These are phyloP conservation scores for Rana temporaria DNA, from an alignment of 2,113 vertebrate genomes.

Conservation along the genomic window DNA sequence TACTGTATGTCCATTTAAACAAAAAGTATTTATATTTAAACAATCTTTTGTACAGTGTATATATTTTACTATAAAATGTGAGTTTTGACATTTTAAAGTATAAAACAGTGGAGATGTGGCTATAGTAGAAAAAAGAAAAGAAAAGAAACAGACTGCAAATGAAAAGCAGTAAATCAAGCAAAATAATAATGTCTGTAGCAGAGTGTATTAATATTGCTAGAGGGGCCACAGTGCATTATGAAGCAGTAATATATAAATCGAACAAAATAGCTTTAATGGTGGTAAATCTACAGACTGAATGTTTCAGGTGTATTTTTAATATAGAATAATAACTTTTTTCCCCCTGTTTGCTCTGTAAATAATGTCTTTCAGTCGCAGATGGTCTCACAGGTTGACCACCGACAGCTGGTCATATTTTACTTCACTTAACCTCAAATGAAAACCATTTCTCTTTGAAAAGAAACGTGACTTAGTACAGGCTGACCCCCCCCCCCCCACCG, in stretches of 20 bases:
- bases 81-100: background rate
- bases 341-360: slow-evolving; percentile 27
- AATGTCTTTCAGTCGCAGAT: slow-evolving; percentile 42
- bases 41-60: too few species aligned
- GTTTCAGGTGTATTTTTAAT: background rate
- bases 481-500: slow-evolving; percentile 5
- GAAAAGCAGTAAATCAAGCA: slow-evolving; percentile 32
- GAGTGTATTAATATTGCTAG: slow-evolving; percentile 27
- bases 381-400: slow-evolving; percentile 47
- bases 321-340: slow-evolving; percentile 7
- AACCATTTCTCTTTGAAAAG: slow-evolving; percentile 55
- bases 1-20: too few species aligned
- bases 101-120: background rate
- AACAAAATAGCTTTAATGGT: slow-evolving; percentile 5
- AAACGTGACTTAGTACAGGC: slow-evolving; percentile 61
- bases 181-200: slow-evolving; percentile 21
- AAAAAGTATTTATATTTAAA: too few species aligned
- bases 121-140: background rate
- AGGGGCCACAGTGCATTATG: slow-evolving; percentile 12
- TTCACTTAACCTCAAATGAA: slow-evolving; percentile 42
- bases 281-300: slow-evolving; percentile 15
- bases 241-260: slow-evolving; percentile 8
- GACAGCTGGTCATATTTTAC: slow-evolving; percentile 35
- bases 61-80: background rate
- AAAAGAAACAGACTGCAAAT: background rate